phyloP scores from a whole-genome alignment of 2,888 invertebrate genomes.

The Mesoligia furuncula region DNA sequence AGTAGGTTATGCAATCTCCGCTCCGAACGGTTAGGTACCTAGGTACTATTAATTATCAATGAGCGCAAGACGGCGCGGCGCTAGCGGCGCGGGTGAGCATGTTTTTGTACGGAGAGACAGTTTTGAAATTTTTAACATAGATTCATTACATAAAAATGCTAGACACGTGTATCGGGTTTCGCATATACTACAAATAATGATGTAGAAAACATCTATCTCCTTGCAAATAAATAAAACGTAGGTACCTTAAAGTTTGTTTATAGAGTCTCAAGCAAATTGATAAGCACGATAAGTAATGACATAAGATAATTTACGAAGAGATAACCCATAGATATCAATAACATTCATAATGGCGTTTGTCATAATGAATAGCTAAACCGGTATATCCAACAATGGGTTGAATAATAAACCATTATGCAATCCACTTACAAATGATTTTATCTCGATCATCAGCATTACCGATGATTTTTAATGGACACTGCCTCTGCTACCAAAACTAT shows the following conservation, averaged over 20 bases:
- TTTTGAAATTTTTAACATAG: too few species aligned
- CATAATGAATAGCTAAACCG: conserved; percentile 69
- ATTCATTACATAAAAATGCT: too few species aligned
- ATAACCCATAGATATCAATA: conserved; percentile 64
- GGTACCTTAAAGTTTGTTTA: conserved; percentile 32
- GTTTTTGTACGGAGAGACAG: too few species aligned
- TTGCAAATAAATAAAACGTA: conserved; percentile 9
- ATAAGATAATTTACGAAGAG: conserved; percentile 51
- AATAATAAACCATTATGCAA: conserved; percentile 77
- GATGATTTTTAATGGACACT: conserved; percentile 75
- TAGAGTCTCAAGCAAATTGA: conserved; percentile 30
- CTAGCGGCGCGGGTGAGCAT: too few species aligned
- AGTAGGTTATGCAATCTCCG: too few species aligned
- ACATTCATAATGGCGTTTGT: conserved; percentile 65
- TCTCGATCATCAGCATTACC: conserved; percentile 72
- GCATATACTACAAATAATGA: too few species aligned
- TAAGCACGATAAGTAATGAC: conserved; percentile 57
- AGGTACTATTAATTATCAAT: too few species aligned
- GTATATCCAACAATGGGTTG: conserved; percentile 72
- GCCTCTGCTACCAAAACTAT: conserved; percentile 71
- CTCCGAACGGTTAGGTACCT: too few species aligned
- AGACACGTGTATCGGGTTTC: too few species aligned
- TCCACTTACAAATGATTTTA: conserved; percentile 72
- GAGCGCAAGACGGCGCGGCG: too few species aligned
- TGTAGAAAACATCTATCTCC: conserved; percentile 19